A percentile compares a stretch with the other conserved stretches of the same genome.
phyloP scores from a whole-genome alignment of 1,140 invertebrate genomes.

The Philopotamus ludificatus region DNA sequence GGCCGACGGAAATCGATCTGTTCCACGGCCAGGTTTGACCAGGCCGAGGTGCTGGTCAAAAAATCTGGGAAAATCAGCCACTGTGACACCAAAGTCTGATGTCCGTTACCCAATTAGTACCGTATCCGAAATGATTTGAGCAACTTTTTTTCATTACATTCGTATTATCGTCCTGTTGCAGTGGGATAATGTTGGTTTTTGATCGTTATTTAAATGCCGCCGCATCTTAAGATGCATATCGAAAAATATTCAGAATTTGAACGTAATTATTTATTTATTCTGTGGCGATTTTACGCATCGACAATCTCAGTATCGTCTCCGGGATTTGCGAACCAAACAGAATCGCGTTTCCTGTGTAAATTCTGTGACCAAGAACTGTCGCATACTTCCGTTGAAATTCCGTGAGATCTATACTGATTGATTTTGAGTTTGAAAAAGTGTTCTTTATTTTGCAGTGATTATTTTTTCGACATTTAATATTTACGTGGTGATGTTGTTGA shows the following conservation, averaged over 20 bases:
- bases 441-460: too few species aligned
- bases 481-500: too few species aligned
- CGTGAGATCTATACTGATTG: background rate
- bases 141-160: conserved; percentile 7
- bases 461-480: too few species aligned
- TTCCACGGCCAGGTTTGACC: conserved; percentile 9
- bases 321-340: background rate
- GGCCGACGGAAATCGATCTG: conserved; percentile 24
- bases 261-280: too few species aligned
- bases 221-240: too few species aligned
- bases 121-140: conserved; percentile 12
- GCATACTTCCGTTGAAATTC: background rate
- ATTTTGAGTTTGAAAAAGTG: too few species aligned
- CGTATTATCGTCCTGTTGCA: too few species aligned
- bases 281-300: background rate
- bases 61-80: conserved; percentile 26
- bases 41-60: background rate
- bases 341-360: background rate
- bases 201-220: too few species aligned
- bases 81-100: conserved; percentile 4
- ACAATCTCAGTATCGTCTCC: background rate
- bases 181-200: too few species aligned
- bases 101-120: conserved; percentile 18
- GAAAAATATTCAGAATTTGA: too few species aligned
- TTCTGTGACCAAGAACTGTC: background rate